Percentiles rank a stretch among this genome's conserved stretches.
Evolutionary conservation across 2,888 invertebrate species (phyloP).

Genomic region (Crocallis elinguaria): DNA sequence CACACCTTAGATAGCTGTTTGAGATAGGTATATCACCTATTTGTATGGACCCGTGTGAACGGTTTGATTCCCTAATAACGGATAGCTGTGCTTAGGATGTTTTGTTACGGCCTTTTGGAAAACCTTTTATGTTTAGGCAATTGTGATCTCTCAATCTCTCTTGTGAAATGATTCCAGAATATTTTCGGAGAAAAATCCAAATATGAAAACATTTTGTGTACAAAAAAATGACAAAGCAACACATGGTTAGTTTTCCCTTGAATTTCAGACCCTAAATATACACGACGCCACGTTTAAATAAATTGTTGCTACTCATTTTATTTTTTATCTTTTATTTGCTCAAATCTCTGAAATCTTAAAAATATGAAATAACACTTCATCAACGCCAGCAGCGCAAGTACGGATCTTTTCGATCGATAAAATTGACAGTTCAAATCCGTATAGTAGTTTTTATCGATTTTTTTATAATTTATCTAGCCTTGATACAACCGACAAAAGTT

Average conservation of each 20-base stretch:
- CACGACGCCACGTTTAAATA: too few relatives aligned
- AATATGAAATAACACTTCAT: too few relatives aligned
- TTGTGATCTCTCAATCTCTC: conserved; percentile 28
- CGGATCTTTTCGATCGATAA: too few relatives aligned
- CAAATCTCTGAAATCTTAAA: too few relatives aligned
- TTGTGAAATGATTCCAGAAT: not conserved
- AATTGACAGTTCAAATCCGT: too few relatives aligned
- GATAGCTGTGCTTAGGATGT: conserved; percentile 47
- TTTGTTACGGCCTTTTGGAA: conserved; percentile 41
- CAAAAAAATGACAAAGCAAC: not conserved
- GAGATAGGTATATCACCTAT: conserved; percentile 59
- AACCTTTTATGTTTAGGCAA: conserved; percentile 26
- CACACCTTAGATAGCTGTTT: conserved; percentile 50
- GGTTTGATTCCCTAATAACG: conserved; percentile 57
- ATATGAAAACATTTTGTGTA: not conserved
- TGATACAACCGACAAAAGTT: too few relatives aligned
- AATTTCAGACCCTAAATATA: too few relatives aligned
- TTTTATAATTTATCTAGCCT: too few relatives aligned
- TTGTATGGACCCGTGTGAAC: conserved; percentile 52
- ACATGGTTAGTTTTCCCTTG: not conserved
- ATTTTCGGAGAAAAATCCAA: conserved; percentile 2
- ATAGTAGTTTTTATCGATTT: too few relatives aligned
- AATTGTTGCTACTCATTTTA: too few relatives aligned
- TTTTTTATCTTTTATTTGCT: not conserved
- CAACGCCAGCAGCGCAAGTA: too few relatives aligned